Evolutionary conservation across 2,888 invertebrate genomes (phyloP).

Genomic region (Eupithecia subfuscata): DNA sequence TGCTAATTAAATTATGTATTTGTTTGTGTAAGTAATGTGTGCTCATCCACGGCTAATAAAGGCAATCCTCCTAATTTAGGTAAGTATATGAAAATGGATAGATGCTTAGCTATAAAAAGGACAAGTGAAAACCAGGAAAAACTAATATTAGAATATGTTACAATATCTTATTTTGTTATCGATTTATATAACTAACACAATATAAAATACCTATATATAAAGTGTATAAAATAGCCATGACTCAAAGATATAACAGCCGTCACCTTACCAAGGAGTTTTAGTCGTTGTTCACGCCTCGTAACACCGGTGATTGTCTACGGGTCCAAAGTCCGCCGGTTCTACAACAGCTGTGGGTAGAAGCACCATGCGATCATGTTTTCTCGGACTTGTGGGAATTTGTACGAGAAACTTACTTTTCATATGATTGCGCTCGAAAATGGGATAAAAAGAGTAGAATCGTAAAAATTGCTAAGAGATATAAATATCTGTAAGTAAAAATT

Average conservation of each 20-base stretch:
- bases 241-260: constrained; percentile 48
- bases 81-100: not conserved
- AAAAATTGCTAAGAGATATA: not conserved
- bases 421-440: not conserved
- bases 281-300: constrained; percentile 62
- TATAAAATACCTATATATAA: no score
- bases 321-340: constrained; percentile 76
- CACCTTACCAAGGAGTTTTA: constrained; percentile 56
- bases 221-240: constrained; percentile 30
- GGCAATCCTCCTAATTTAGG: not conserved
- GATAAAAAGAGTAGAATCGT: not conserved
- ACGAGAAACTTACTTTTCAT: not conserved
- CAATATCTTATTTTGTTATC: not conserved
- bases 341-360: constrained; percentile 67
- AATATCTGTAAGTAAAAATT: not conserved
- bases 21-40: not conserved
- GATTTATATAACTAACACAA: not conserved
- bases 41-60: not conserved
- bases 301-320: constrained; percentile 74
- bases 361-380: constrained; percentile 10
- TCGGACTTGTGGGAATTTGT: not conserved
- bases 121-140: not conserved
- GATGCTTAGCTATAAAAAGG: not conserved
- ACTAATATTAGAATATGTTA: not conserved
- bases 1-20: not conserved